Evolutionary conservation across 2,113 vertebrate genomes (phyloP).

Genomic region (Cricetomys ansorgei): DNA sequence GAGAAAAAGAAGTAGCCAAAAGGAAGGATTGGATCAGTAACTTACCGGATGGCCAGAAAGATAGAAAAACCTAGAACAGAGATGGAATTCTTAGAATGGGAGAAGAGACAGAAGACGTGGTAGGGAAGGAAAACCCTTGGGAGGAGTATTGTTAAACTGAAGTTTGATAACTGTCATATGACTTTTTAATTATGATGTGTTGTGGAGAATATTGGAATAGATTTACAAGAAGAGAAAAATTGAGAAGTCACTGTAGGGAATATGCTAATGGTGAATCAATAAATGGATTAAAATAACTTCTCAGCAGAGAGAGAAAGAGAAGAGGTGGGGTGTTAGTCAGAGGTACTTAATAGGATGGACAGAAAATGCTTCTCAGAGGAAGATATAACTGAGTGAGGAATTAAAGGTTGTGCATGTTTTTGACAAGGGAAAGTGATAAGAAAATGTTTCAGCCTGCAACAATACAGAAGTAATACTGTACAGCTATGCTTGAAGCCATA

Average conservation of each 20-base stretch:
- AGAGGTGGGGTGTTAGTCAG: not conserved
- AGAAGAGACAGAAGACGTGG: not conserved
- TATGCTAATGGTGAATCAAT: not conserved
- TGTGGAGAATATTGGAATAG: not conserved
- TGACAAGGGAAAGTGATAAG: not conserved
- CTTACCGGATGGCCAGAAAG: no score
- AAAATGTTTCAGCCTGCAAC: rapidly evolving
- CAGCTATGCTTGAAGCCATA: not conserved
- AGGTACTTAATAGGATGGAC: not conserved
- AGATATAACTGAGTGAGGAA: not conserved
- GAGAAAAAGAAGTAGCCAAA: not conserved
- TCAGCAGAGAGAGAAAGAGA: not conserved
- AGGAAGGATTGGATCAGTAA: not conserved
- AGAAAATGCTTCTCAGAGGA: not conserved
- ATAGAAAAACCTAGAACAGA: no score
- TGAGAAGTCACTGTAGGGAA: not conserved
- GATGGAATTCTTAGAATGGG: not conserved
- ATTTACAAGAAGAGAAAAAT: not conserved
- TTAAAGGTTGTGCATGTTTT: not conserved
- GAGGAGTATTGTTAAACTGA: no score
- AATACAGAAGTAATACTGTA: not conserved
- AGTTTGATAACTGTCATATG: not conserved
- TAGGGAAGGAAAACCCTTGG: not conserved
- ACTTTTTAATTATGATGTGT: not conserved
- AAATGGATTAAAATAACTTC: not conserved